Percentiles rank a stretch among this genome's conserved stretches.
Evolutionary conservation across 1,140 invertebrate species (phyloP).

Genomic region (Dufourea novaeangliae): DNA sequence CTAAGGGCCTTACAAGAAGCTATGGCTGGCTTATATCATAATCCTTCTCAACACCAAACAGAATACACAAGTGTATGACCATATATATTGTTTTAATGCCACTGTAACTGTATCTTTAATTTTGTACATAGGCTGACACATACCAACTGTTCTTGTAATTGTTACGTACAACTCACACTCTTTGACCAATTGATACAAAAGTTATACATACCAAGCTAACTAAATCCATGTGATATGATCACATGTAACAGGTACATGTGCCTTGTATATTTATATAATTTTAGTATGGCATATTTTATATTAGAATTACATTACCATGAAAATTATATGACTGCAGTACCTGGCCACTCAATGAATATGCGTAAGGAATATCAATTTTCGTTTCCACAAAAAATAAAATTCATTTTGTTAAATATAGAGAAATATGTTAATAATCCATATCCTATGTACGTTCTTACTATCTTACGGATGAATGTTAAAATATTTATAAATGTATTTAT

Average conservation of each 20-base stretch:
- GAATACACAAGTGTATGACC: slow-evolving; percentile 54
- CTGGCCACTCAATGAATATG: neutral
- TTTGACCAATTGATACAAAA: neutral
- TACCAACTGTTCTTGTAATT: neutral
- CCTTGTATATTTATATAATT: slow-evolving; percentile 47
- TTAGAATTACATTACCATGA: neutral
- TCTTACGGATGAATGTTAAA: neutral
- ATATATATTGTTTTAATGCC: slow-evolving; percentile 13
- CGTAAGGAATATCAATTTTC: neutral
- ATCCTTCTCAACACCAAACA: slow-evolving; percentile 69
- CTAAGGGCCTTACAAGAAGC: slow-evolving; percentile 95
- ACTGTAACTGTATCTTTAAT: slow-evolving; percentile 22
- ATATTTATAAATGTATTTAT: neutral
- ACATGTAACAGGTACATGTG: slow-evolving; percentile 36
- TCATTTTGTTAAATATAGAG: slow-evolving; percentile 29
- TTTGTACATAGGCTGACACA: slow-evolving; percentile 32
- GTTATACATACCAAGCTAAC: neutral
- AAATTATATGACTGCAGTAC: slow-evolving; percentile 37
- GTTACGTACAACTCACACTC: neutral
- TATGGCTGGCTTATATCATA: slow-evolving; percentile 90
- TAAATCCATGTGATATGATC: slow-evolving; percentile 32
- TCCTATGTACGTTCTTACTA: neutral
- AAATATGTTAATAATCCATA: neutral
- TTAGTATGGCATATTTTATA: slow-evolving; percentile 12
- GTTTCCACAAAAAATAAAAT: slow-evolving; percentile 27